Base-by-base conservation (phyloP, 1,140 invertebrate genomes). In the Scaptomyza montana region DNA sequence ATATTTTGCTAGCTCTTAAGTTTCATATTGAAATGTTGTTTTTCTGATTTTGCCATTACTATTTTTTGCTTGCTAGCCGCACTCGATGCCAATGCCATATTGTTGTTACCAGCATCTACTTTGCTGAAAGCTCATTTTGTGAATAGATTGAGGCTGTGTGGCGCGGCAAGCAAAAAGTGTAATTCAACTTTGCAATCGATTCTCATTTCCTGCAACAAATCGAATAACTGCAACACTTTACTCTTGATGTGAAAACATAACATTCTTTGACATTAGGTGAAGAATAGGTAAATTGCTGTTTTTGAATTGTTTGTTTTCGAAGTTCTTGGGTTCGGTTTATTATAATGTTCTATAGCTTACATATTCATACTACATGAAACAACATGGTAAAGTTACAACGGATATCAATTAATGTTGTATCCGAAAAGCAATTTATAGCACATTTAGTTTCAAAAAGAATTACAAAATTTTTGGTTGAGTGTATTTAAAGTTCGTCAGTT, bases 11-110 rank as follows among this genome's bases (percentile, higher is more conserved):
- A 13, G 12, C 66, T 43, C 46, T 49, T 53, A 64, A 54, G 36
- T 47, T 85, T 54, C n/a, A 75, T 81, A 86, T 77, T 72, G 53
- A 80, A 85, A 71, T 75, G 70, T 78, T 68, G 50, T 62, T 78
- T 53, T 64, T 47, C 60, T 86, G 62, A 36, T 64, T 80, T 28
- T 13, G 2, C 25, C 28, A 46, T 2, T 80, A 74, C 33, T 64
- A n/a, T 71, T 74, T 85, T 54, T 74, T 74, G 74, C 50, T 85
- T 61, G 59, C 74, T 62, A 45, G 60, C 36, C 19, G 57, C 36
- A 46, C 54, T 64, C 57, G 55, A 67, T 71, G 60, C 63, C 71
- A 59, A 65, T 71, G 53, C 56, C 47, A 59, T 47, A 77, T 61
- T 77, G 67, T 69, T 62, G 73, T 68, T 73, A 36, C 53, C 51